phyloP scores from a whole-genome alignment of 2,888 invertebrate genomes.

The Phyllotreta cruciferae region DNA sequence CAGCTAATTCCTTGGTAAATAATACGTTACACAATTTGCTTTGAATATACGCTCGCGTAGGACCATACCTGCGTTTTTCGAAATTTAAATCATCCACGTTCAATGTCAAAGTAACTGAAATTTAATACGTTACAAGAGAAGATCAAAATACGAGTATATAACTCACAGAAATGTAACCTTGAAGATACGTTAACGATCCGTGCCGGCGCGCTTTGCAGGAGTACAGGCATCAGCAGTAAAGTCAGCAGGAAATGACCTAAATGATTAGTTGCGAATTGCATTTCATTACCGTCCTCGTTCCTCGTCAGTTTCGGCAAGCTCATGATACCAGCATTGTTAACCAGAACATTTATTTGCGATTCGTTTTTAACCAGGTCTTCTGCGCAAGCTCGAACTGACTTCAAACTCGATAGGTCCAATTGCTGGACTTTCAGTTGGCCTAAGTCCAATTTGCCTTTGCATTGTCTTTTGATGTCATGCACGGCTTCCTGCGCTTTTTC shows the following conservation, averaged over 20 bases:
- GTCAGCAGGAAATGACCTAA: constrained; percentile 60
- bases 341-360: constrained; percentile 20
- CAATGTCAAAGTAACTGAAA: constrained; percentile 53
- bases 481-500: constrained; percentile 65
- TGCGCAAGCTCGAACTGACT: constrained; percentile 56
- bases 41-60: constrained; percentile 72
- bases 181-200: constrained; percentile 62
- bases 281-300: constrained; percentile 72
- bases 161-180: constrained; percentile 48
- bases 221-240: constrained; percentile 58
- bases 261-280: constrained; percentile 73
- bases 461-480: constrained; percentile 60
- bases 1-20: constrained; percentile 73
- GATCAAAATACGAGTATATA: neutral
- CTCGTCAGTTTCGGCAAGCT: constrained; percentile 67
- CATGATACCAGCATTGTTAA: constrained; percentile 77
- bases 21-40: constrained; percentile 83
- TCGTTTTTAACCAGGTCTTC: constrained; percentile 60
- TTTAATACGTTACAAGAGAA: neutral
- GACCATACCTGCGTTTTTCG: constrained; percentile 69
- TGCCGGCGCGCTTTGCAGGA: constrained; percentile 64
- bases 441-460: constrained; percentile 50
- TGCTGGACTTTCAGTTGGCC: constrained; percentile 60
- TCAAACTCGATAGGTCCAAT: constrained; percentile 59
- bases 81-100: constrained; percentile 76